Evolutionary conservation across 2,113 vertebrate genomes (phyloP), one percentile per base, ranked within the genome.

Genomic region (Xyrauchen texanus): DNA sequence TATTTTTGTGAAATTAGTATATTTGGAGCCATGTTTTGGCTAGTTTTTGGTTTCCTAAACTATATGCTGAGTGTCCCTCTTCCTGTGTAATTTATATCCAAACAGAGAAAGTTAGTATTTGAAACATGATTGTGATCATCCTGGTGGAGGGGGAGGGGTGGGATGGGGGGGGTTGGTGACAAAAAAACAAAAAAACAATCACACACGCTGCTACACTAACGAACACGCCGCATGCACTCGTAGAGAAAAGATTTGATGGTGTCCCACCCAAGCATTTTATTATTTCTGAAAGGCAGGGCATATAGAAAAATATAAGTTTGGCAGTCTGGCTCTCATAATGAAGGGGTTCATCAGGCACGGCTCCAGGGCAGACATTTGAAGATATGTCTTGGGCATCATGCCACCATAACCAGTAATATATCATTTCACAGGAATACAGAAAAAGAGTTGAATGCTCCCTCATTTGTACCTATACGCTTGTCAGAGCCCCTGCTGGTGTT

Each of bases 291-390:
- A 85, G 62, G 84, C 72, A 79, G 71, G 63, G 68, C 72, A 75
- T 83, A 85, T 85, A 81, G 82, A 80, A 85, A 85, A 85, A 79
- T 81, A 85, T 79, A 79, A 79, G 84, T 74, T 73, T 72, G 79
- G 67, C 76, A 85, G 81, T 76, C 79, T 72, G 84, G 76, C 62
- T 78, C 68, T 68, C 5, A 34, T 85, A 85, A 85, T 83, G 77
- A 82, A 46, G 68, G 84, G 79, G 74, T 85, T 68, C 71, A 71
- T 63, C 15, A 79, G 72, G 47, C 76, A 62, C 11, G 79, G 73
- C 84, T 85, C 82, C 84, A 79, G 62, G 45, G 51, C 73, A 68
- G 67, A 81, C 68, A 46, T 77, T 47, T 72, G 79, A 83, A 81
- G 81, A 63, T 77, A 78, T 70, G 81, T 46, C 21, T 73, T 60